Evolutionary conservation across 1,140 invertebrate species (phyloP), one percentile per base, ranked within the genome.

Genomic region (Rhysida immarginata): DNA sequence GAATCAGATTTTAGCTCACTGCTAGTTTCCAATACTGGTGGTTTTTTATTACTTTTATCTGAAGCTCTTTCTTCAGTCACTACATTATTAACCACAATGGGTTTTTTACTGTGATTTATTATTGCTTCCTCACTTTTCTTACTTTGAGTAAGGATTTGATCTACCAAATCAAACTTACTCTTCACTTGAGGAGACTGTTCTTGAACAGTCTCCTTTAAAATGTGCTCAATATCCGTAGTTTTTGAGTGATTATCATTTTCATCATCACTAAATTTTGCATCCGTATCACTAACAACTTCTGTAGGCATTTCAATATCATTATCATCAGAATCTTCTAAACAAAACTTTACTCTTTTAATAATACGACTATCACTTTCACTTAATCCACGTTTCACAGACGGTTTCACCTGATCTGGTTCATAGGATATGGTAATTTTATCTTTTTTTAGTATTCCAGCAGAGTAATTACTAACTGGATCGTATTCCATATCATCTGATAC

Each of bases 101-200:
- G n/a, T n/a, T n/a, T n/a, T n/a, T n/a, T n/a, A n/a, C n/a, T n/a
- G n/a, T n/a, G n/a, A n/a, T n/a, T n/a, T n/a, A n/a, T n/a, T n/a
- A n/a, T n/a, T n/a, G n/a, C n/a, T 27, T 51, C 20, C 13, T 53
- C 29, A 24, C 35, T 53, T 14, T 24, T 54, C 29, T 45, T 45
- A 35, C 41, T 53, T 16, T 11, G 41, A 18, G 43, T 45, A 35
- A 54, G 26, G 43, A 45, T 54, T 23, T 20, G 50, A 54, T 54
- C 41, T 18, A 78, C 70, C 53, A 66, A 62, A 65, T 77, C 73
- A 71, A 76, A 77, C 0, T 53, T 20, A 11, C 69, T 67, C 48
- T 58, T 8, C 61, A 61, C 53, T 58, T 62, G 18, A 41, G 35
- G 11, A n/a, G 35, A 41, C 35, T 41, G 35, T n/a, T 41, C n/a